Conservation (phyloP, 2,797 vertebrate species). For the Momotus momota region DNA sequence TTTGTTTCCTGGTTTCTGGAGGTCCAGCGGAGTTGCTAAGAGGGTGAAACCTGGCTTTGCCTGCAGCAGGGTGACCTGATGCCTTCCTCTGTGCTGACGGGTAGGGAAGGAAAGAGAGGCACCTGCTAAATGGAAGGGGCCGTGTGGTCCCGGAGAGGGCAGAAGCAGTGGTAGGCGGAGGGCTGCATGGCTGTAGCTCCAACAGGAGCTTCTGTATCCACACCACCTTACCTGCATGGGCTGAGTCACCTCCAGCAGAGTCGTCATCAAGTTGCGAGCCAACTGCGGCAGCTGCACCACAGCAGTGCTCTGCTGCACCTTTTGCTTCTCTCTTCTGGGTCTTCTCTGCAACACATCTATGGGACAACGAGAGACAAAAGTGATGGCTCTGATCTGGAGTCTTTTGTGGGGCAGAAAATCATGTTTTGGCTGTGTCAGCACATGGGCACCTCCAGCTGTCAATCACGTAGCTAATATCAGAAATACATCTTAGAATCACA, state of each 20-base stretch:
- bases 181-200: not conserved
- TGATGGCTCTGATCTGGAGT: not conserved
- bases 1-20: not conserved
- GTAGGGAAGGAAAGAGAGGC: not conserved
- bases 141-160: rapidly evolving
- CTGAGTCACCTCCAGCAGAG: rapidly evolving
- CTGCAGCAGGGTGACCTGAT: not conserved
- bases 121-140: not conserved
- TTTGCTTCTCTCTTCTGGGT: not conserved
- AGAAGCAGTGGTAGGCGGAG: not conserved
- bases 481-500: not conserved
- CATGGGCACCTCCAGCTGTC: not conserved
- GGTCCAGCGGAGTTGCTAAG: not conserved
- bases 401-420: not conserved
- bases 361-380: not conserved
- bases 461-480: not conserved
- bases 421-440: not conserved
- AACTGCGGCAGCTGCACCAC: not conserved
- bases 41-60: not conserved
- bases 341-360: not conserved
- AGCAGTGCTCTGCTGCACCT: not conserved
- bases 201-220: not conserved
- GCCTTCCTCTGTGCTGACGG: not conserved
- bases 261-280: rapidly evolving
- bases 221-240: rapidly evolving